Conservation (phyloP, 1,140 invertebrate genomes). For the Ptiloglossa arizonensis region DNA sequence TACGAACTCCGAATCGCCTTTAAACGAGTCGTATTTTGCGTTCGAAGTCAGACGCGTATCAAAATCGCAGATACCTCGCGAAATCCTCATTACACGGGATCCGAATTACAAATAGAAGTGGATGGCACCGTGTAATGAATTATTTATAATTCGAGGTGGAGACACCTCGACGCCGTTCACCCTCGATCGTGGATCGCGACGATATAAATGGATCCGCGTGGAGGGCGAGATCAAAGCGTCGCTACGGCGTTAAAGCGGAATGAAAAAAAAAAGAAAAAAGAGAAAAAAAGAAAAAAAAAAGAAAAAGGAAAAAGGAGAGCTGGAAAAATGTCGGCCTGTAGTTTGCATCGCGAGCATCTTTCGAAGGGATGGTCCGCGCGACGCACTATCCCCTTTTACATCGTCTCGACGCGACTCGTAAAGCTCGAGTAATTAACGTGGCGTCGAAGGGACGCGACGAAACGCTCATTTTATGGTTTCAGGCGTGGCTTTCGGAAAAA, state of each 20-base stretch:
- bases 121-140: not conserved
- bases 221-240: slow-evolving; percentile 28
- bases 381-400: slow-evolving; percentile 11
- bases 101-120: not conserved
- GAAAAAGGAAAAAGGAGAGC: not conserved
- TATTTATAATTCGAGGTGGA: slow-evolving; percentile 14
- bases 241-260: slow-evolving; percentile 3
- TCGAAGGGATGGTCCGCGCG: slow-evolving; percentile 29
- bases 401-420: slow-evolving; percentile 32
- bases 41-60: not conserved
- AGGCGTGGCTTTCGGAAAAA: not conserved
- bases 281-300: slow-evolving; percentile 5
- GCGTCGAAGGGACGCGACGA: not conserved
- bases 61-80: not conserved
- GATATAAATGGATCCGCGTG: slow-evolving; percentile 21
- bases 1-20: too few species aligned
- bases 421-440: slow-evolving; percentile 66
- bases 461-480: slow-evolving; percentile 15
- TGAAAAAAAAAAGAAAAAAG: not conserved
- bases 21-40: too few species aligned
- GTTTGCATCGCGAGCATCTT: slow-evolving; percentile 37
- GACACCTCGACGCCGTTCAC: not conserved
- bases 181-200: slow-evolving; percentile 27
- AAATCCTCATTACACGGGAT: slow-evolving; percentile 9
- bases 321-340: slow-evolving; percentile 18